phyloP scores from a whole-genome alignment of 2,888 invertebrate species.

The Drosophila algonquin region DNA sequence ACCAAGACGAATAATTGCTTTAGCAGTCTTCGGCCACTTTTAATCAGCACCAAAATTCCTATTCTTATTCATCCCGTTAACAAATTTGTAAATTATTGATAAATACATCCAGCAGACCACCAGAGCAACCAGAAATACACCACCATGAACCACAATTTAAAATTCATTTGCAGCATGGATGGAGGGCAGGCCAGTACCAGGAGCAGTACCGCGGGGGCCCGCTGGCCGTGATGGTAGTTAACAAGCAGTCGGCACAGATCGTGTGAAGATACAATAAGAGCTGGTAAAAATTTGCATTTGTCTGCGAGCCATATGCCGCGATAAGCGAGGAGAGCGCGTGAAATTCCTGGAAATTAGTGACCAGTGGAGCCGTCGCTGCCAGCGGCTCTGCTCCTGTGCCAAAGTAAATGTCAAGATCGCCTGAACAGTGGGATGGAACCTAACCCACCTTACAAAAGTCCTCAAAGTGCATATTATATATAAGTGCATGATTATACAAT shows the following conservation, averaged over 20 bases:
- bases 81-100: slow-evolving; percentile 49
- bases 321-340: slow-evolving; percentile 62
- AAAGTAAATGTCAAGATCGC: slow-evolving; percentile 66
- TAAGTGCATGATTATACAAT: background rate
- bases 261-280: slow-evolving; percentile 72
- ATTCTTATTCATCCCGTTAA: background rate
- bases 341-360: slow-evolving; percentile 73
- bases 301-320: background rate
- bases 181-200: background rate
- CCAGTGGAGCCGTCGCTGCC: slow-evolving; percentile 46
- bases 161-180: slow-evolving; percentile 75
- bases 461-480: too few relatives aligned
- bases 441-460: background rate
- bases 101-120: background rate
- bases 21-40: too few relatives aligned
- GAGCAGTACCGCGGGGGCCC: slow-evolving; percentile 47
- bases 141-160: slow-evolving; percentile 67
- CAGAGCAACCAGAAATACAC: background rate
- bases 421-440: slow-evolving; percentile 17
- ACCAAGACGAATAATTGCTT: background rate
- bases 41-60: too few relatives aligned
- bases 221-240: slow-evolving; percentile 53
- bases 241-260: slow-evolving; percentile 65
- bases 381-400: slow-evolving; percentile 65
- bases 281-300: slow-evolving; percentile 65